A percentile compares a stretch with the other conserved stretches of the same genome.
These are phyloP conservation scores for Actinia equina DNA, from an alignment of 64 coral and sea anemone genomes.

Conservation along the genomic window DNA sequence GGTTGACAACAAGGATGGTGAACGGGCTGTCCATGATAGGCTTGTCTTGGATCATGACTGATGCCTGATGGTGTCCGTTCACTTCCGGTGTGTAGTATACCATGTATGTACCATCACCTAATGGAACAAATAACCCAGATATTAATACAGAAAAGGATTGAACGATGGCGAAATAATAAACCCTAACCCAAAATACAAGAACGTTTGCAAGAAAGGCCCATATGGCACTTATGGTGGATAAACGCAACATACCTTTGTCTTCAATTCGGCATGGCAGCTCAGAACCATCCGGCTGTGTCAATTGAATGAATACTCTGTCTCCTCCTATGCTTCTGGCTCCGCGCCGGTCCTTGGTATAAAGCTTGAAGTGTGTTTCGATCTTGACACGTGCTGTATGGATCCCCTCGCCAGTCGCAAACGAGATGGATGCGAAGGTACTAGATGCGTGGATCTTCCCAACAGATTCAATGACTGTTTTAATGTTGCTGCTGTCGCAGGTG, in stretches of 20 bases:
- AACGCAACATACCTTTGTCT: constrained; percentile 68
- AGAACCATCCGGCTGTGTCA: constrained; percentile 83
- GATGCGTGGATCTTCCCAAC: constrained; percentile 78
- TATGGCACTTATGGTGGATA: too few species aligned
- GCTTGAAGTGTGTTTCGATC: constrained; percentile 81
- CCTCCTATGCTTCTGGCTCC: constrained; percentile 81
- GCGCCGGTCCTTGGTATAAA: constrained; percentile 88
- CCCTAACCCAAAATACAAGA: too few species aligned
- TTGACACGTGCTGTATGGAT: constrained; percentile 90
- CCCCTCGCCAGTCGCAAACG: constrained; percentile 88
- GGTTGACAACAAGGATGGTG: constrained; percentile 85
- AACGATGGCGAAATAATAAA: too few species aligned
- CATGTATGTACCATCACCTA: constrained; percentile 89
- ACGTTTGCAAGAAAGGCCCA: too few species aligned
- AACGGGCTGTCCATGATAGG: constrained; percentile 99
- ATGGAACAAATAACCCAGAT: neutral
- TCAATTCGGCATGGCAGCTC: constrained; percentile 54
- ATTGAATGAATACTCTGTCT: constrained; percentile 71
- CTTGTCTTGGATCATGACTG: constrained; percentile 89
- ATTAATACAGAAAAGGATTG: too few species aligned
- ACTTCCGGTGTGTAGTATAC: constrained; percentile 88
- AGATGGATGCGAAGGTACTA: constrained; percentile 96
- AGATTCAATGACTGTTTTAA: constrained; percentile 58
- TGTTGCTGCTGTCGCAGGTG: constrained; percentile 54
- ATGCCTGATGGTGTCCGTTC: constrained; percentile 80